Base-by-base conservation (phyloP, 2,888 invertebrate genomes). In the Cephus pygmeus region DNA sequence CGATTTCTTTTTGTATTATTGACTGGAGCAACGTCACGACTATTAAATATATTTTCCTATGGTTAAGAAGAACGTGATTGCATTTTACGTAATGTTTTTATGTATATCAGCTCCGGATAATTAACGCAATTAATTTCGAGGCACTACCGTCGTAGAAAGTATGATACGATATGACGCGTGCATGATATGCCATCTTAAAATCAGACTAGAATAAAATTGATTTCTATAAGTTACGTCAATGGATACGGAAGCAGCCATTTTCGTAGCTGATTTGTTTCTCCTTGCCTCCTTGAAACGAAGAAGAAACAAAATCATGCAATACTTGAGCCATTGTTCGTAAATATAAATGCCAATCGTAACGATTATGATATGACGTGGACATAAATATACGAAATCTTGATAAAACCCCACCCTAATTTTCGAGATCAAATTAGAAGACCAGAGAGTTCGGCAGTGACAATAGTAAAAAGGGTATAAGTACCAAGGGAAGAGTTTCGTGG, bases 91-190 rank as follows among this genome's bases (percentile, higher is more conserved):
- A 23, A 56, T 56, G 23, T 23, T 56, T 56, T 56, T 56, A 56
- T 73, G 23, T 56, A 56, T 56, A 56, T 23, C 56, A 56, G 23
- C 56, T 56, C 56, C 23, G 23, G 9, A 6, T 56, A 56, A 56
- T 23, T 23, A 56, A 15, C 23, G 23, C 23, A 56, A 56, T 56
- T 56, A 56, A 56, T 56, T 71, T 71, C 12, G 31, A 71, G 71
- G 71, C 71, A 71, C 71, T 71, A 34, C 31, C 71, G 71, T 71
- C 31, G 71, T 71, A 34, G 31, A 71, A 71, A 31, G 12, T 31
- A 31, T 31, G 71, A 71, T 71, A 31, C 69, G 69, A 69, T 69
- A 69, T 69, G 69, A 40, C 40, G 15, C 15, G 15, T 40, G 23
- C 56, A 23, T 56, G 56, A 56, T 40, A 40, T 40, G 15, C 40